phyloP scores from a whole-genome alignment of 2,113 vertebrate genomes.

The Kryptolebias marmoratus region DNA sequence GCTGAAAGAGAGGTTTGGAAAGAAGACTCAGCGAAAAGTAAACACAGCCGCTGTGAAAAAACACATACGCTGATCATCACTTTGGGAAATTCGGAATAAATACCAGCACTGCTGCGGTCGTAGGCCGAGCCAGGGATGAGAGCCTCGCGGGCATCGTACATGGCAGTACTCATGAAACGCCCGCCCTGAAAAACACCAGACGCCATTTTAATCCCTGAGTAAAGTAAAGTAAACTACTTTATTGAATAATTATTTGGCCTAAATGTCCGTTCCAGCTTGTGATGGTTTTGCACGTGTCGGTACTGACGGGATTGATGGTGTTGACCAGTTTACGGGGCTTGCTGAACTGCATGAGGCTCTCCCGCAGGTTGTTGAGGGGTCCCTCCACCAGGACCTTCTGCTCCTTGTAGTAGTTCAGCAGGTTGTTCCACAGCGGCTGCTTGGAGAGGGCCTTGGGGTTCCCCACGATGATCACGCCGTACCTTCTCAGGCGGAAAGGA shows the following conservation, averaged over 20 bases:
- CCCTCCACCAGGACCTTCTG: constrained; percentile 98
- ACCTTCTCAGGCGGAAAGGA: constrained; percentile 75
- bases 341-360: constrained; percentile 99
- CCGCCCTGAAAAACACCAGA: constrained; percentile 84
- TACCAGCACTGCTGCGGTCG: constrained; percentile 87
- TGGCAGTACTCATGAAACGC: constrained; percentile 98
- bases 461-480: constrained; percentile 97
- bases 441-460: constrained; percentile 98
- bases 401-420: constrained; percentile 99
- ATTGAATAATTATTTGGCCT: too few relatives aligned
- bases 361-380: constrained; percentile 96
- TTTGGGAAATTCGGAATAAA: neutral
- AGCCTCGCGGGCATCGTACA: constrained; percentile 97
- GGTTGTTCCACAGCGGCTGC: constrained; percentile 97
- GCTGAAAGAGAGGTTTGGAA: constrained; percentile 37
- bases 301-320: constrained; percentile 96
- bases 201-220: neutral
- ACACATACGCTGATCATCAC: neutral
- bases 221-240: too few relatives aligned
- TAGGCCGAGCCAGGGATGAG: constrained; percentile 98
- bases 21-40: neutral
- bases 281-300: neutral
- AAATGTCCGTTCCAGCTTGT: neutral
- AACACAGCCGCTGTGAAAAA: neutral
- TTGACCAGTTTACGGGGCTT: constrained; percentile 98